phyloP scores from a whole-genome alignment of 2,888 invertebrate species.

The Apeira syringaria region DNA sequence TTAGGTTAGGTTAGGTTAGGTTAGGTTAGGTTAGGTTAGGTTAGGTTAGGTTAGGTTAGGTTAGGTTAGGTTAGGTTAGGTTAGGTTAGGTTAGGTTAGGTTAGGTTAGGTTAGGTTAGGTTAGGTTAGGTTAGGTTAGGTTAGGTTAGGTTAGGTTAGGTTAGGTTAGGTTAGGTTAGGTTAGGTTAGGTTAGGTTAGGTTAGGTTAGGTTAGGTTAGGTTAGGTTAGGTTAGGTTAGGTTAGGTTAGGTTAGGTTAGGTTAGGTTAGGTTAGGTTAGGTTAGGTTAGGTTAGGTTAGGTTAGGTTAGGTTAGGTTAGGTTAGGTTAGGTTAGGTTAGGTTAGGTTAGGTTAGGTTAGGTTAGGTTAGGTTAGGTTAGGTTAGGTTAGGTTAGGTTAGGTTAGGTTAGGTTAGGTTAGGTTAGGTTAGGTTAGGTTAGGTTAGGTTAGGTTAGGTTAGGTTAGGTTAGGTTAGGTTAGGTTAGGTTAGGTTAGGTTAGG shows the following conservation, averaged over 20 bases:
- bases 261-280: slow-evolving; percentile 28
- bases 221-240: slow-evolving; percentile 19
- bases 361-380: slow-evolving; percentile 32
- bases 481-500: slow-evolving; percentile 31
- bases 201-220: slow-evolving; percentile 1
- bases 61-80: slow-evolving; percentile 1
- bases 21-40: slow-evolving; percentile 1
- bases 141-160: slow-evolving; percentile 1
- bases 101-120: slow-evolving; percentile 1
- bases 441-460: slow-evolving; percentile 31
- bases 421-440: slow-evolving; percentile 30
- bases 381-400: slow-evolving; percentile 30
- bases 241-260: slow-evolving; percentile 29
- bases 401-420: slow-evolving; percentile 32
- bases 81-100: slow-evolving; percentile 1
- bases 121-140: slow-evolving; percentile 1
- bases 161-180: slow-evolving; percentile 1
- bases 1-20: slow-evolving; percentile 1
- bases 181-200: slow-evolving; percentile 1
- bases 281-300: slow-evolving; percentile 30
- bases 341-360: slow-evolving; percentile 33
- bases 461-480: slow-evolving; percentile 32
- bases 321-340: slow-evolving; percentile 32
- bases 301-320: slow-evolving; percentile 29
- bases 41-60: slow-evolving; percentile 1